Base-by-base conservation (phyloP, 2,797 vertebrate genomes). In the Acrocephalus scirpaceus region DNA sequence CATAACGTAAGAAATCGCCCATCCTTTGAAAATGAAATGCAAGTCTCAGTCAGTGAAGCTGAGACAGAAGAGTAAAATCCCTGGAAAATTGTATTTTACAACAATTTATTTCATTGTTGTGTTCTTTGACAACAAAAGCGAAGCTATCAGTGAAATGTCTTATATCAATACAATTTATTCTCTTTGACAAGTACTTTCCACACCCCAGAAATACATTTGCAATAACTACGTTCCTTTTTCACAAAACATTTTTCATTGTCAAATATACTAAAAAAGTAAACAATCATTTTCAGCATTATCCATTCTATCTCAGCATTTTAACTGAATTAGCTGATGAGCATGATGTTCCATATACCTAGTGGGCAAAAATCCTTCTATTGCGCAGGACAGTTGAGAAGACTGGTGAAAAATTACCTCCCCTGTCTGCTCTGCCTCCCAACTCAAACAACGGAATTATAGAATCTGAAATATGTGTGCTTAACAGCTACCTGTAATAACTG, bases 231-330 rank as follows among this genome's bases (percentile, higher is more conserved):
- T 88, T 91, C 53, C 22, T 77, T 90, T 83, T 54, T 95, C 72
- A 80, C 42, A 80, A 85, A 82, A 11, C 30, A 77, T 80, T 92
- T 90, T 96, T 95, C 67, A 40, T 86, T 91, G 84, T 88, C 87
- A 71, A 74, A 65, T 86, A 83, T 30, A 54, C 16, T 18, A 16
- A 76, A 79, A 76, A 16, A 11, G 6, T 47, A 93, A 91, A 77
- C 53, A 80, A 32, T 36, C 2, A 0, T 42, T 92, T 89, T 71
- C 0, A 0, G 8, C 36, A 48, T 80, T 84, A 78, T 47, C 19
- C 1, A 0, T 75, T 85, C 23, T 65, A 75, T 26, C n/a, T 81
- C 58, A 80, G 61, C 8, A 27, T 71, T 93, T 95, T 72, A 81
- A 81, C 34, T 82, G 27, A 89, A 82, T 91, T 88, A 78, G n/a